These are phyloP conservation scores for Cassiopea andromeda DNA, from an alignment of 30 jellyfish, hydroid and myxozoan species.

Conservation along the genomic window DNA sequence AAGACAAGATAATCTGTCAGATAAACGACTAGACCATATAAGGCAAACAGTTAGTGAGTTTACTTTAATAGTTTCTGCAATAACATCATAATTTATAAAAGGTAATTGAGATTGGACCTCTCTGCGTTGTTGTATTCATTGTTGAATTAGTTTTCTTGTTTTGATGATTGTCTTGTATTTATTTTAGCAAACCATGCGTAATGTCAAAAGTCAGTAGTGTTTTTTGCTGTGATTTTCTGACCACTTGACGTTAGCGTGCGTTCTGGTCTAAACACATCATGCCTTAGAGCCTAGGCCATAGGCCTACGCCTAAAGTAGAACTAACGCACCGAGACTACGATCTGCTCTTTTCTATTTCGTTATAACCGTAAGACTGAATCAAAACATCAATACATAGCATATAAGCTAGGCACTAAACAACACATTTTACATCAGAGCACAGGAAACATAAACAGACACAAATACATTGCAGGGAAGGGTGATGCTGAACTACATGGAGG, in stretches of 20 bases:
- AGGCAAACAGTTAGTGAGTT: not conserved
- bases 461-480: no score
- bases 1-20: no score
- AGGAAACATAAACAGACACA: no score
- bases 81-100: not conserved
- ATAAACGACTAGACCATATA: not conserved
- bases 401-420: no score
- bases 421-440: no score
- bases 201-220: not conserved
- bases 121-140: not conserved
- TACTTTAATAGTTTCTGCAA: not conserved
- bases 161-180: not conserved
- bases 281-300: no score
- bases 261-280: not conserved
- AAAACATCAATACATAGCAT: no score
- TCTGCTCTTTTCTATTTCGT: no score
- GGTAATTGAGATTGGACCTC: not conserved
- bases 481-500: no score
- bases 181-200: not conserved
- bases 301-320: no score
- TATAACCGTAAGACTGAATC: no score
- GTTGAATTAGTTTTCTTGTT: not conserved
- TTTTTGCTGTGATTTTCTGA: not conserved
- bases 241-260: not conserved
- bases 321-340: no score